Percentiles rank a stretch among this genome's conserved stretches.
Evolutionary conservation across 2,888 invertebrate species (phyloP).

Genomic region (Rhyacophila evoluta): DNA sequence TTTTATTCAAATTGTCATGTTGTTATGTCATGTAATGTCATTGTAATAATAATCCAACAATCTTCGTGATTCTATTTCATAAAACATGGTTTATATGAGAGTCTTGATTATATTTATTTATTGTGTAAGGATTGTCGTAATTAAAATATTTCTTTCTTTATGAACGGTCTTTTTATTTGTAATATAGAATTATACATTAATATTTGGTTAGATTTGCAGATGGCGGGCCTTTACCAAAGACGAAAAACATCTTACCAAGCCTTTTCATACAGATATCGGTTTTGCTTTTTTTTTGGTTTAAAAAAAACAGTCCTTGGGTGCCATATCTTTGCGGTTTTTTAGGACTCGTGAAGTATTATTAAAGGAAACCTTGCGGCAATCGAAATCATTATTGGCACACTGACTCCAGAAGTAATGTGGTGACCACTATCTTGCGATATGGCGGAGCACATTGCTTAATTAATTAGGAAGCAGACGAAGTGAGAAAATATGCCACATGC

Average conservation of each 20-base stretch:
- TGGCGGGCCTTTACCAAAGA: neutral
- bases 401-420: neutral
- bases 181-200: no score
- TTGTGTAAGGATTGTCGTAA: no score
- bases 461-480: slow-evolving; percentile 10
- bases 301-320: slow-evolving; percentile 15
- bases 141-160: no score
- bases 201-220: neutral
- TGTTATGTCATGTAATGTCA: no score
- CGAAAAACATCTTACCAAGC: neutral
- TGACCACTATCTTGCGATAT: neutral
- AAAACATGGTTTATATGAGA: no score
- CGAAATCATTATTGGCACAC: neutral
- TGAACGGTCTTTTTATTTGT: no score
- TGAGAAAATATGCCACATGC: slow-evolving; percentile 7
- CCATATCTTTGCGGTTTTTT: slow-evolving; percentile 4
- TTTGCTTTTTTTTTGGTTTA: neutral
- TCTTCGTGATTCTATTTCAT: no score
- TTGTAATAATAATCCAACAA: no score
- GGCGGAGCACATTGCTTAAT: neutral
- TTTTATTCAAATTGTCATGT: no score
- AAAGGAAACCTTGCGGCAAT: neutral
- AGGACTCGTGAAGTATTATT: neutral
- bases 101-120: no score
- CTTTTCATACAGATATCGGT: neutral